These are phyloP conservation scores for Eupristina koningsbergeri DNA, from an alignment of 1,140 invertebrate species.

Conservation along the genomic window DNA sequence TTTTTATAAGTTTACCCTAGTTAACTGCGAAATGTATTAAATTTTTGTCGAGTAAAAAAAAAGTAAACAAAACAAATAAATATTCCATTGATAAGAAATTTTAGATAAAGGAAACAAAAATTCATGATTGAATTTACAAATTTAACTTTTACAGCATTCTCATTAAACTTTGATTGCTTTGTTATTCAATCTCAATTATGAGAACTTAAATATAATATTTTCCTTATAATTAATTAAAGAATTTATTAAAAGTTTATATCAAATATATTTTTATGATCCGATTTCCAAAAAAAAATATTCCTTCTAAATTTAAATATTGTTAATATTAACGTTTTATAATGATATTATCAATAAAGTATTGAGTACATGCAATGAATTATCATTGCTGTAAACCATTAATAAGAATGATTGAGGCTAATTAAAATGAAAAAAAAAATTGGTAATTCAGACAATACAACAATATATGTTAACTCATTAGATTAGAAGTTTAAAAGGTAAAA, in stretches of 20 bases:
- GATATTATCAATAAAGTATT: too few species aligned
- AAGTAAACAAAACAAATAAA: too few species aligned
- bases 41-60: too few species aligned
- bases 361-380: background rate
- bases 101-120: constrained; percentile 44
- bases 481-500: too few species aligned
- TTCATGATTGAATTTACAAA: constrained; percentile 24
- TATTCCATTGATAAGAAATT: too few species aligned
- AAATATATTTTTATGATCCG: background rate
- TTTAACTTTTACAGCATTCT: constrained; percentile 39
- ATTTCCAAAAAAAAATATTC: background rate
- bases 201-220: too few species aligned
- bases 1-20: too few species aligned
- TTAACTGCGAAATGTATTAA: too few species aligned
- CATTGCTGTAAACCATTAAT: constrained; percentile 5
- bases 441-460: background rate
- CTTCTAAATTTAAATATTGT: background rate
- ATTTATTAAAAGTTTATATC: too few species aligned
- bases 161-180: constrained; percentile 32
- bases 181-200: too few species aligned
- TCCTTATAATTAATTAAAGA: too few species aligned
- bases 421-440: background rate
- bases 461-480: background rate
- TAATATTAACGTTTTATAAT: background rate
- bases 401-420: background rate